Evolutionary conservation across 2,888 invertebrate genomes (phyloP).

Genomic region (Trichogramma dendrolimi): DNA sequence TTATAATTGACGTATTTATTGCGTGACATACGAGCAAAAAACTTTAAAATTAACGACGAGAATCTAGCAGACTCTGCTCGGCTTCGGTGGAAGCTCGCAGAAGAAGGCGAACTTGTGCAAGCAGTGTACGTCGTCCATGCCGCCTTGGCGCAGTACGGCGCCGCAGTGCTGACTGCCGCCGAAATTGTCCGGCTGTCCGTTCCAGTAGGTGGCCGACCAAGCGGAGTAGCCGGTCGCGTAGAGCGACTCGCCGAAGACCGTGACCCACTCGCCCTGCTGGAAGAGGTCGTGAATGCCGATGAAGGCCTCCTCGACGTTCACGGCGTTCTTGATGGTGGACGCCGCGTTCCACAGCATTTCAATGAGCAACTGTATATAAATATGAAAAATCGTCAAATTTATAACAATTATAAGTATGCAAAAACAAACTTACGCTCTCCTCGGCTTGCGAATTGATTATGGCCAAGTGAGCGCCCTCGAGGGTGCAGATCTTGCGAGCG

Average conservation of each 20-base stretch:
- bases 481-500: slow-evolving; percentile 34
- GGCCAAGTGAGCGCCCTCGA: slow-evolving; percentile 32
- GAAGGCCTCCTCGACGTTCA: background rate
- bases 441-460: slow-evolving; percentile 32
- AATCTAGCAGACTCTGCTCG: too few species aligned
- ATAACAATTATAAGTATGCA: background rate
- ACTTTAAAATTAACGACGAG: too few species aligned
- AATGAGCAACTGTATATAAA: background rate
- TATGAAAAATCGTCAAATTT: background rate
- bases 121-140: slow-evolving; percentile 36
- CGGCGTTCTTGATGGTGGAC: background rate
- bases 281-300: slow-evolving; percentile 16
- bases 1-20: too few species aligned
- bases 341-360: background rate
- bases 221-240: slow-evolving; percentile 34
- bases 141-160: slow-evolving; percentile 19
- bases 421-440: slow-evolving; percentile 26
- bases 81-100: slow-evolving; percentile 30
- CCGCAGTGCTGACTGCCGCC: background rate
- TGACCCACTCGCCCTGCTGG: slow-evolving; percentile 13
- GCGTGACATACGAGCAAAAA: too few species aligned
- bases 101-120: slow-evolving; percentile 34
- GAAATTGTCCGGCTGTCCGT: background rate
- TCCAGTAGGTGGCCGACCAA: slow-evolving; percentile 34
- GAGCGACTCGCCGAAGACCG: slow-evolving; percentile 26